These are phyloP conservation scores for Bos javanicus DNA, from an alignment of 2,113 vertebrate species.

Conservation along the genomic window DNA sequence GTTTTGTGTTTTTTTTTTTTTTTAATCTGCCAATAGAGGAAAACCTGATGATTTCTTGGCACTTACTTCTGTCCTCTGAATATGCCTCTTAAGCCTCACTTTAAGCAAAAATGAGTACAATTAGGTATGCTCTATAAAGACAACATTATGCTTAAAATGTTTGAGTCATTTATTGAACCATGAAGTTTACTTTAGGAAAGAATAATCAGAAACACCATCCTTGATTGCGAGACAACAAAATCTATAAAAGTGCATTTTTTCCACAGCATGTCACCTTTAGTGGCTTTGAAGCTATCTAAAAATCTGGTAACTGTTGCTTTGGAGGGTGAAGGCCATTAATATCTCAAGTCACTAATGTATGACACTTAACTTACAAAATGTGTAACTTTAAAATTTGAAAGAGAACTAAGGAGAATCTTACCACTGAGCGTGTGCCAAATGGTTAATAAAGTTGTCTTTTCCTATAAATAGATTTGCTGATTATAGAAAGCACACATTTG, in stretches of 20 bases:
- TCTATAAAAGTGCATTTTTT: conserved; percentile 61
- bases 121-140: conserved; percentile 61
- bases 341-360: conserved; percentile 30
- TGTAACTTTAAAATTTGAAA: conserved; percentile 14
- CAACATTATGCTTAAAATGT: conserved; percentile 65
- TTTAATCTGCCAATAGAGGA: conserved; percentile 22
- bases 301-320: neutral
- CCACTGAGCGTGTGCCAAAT: conserved; percentile 19
- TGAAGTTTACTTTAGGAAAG: conserved; percentile 70
- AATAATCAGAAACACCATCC: conserved; percentile 63
- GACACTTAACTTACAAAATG: conserved; percentile 26
- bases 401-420: conserved; percentile 13
- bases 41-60: conserved; percentile 45
- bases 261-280: conserved; percentile 61
- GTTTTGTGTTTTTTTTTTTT: neutral
- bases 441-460: conserved; percentile 43
- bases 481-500: conserved; percentile 48
- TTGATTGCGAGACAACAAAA: conserved; percentile 48
- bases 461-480: conserved; percentile 4
- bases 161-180: conserved; percentile 57
- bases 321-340: conserved; percentile 4
- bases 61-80: conserved; percentile 58
- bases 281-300: conserved; percentile 54
- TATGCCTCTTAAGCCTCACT: conserved; percentile 40
- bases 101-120: conserved; percentile 73